Percentiles rank a stretch among this genome's conserved stretches.
phyloP scores from a whole-genome alignment of 2,888 invertebrate species.

The Diaprepes abbreviatus region DNA sequence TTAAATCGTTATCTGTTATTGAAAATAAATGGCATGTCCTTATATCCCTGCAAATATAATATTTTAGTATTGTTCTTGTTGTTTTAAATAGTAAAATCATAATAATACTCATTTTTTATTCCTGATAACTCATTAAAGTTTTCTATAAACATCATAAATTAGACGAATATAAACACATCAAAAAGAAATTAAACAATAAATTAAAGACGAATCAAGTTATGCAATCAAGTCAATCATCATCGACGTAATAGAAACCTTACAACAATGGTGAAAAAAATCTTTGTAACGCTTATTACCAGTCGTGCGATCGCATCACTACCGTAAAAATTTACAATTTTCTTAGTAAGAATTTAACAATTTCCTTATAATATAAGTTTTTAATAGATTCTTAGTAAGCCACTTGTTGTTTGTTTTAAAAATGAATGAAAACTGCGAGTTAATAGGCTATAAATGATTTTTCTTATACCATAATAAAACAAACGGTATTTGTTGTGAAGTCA shows the following conservation, averaged over 20 bases:
- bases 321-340: slow-evolving; percentile 16
- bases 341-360: slow-evolving; percentile 14
- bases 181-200: background rate
- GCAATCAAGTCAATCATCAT: background rate
- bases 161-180: background rate
- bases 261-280: slow-evolving; percentile 6
- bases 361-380: slow-evolving; percentile 28
- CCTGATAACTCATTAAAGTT: too few species aligned
- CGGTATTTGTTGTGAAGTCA: slow-evolving; percentile 9
- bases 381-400: slow-evolving; percentile 33
- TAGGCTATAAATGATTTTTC: slow-evolving; percentile 9
- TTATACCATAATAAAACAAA: slow-evolving; percentile 2
- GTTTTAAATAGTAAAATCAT: too few species aligned
- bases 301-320: slow-evolving; percentile 5
- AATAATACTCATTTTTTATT: too few species aligned
- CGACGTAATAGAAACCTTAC: background rate
- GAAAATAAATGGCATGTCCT: too few species aligned
- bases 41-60: too few species aligned
- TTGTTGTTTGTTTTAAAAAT: slow-evolving; percentile 31
- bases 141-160: background rate
- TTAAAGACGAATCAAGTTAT: slow-evolving; percentile 1
- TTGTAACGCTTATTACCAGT: background rate
- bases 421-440: slow-evolving; percentile 26
- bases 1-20: too few species aligned
- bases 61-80: too few species aligned